A percentile compares a stretch with the other conserved stretches of the same genome.
These are phyloP conservation scores for Lichenostomus cassidix DNA, from an alignment of 2,113 vertebrate genomes.

Conservation along the genomic window DNA sequence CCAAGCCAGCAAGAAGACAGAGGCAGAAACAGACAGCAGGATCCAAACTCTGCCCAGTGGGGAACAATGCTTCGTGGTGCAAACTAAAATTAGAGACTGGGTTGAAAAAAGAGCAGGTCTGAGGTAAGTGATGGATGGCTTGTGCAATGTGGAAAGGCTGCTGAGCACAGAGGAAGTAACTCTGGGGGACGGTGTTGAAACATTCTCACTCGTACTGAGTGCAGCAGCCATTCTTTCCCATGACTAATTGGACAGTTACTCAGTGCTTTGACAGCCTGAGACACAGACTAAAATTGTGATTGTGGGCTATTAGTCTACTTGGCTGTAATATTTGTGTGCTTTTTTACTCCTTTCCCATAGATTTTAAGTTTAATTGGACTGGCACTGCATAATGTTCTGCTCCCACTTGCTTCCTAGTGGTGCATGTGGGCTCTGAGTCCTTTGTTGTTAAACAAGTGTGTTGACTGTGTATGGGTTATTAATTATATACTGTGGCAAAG, in stretches of 20 bases:
- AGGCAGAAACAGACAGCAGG: not conserved
- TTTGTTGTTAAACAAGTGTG: constrained; percentile 30
- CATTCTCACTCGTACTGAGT: not conserved
- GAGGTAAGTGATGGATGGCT: not conserved
- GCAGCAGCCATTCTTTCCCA: constrained; percentile 32
- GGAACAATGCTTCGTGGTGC: not conserved
- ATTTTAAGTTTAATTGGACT: constrained; percentile 61
- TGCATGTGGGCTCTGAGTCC: constrained; percentile 26
- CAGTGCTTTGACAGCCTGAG: constrained; percentile 58
- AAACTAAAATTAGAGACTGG: not conserved
- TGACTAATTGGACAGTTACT: constrained; percentile 67
- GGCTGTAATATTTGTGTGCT: constrained; percentile 57
- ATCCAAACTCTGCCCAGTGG: not conserved
- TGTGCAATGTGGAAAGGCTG: not conserved
- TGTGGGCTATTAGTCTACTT: constrained; percentile 63
- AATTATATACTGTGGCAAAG: not conserved
- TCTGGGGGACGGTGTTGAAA: constrained; percentile 30
- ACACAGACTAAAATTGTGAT: constrained; percentile 52
- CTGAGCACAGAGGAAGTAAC: not conserved
- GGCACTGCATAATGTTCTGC: constrained; percentile 52
- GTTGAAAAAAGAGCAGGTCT: not conserved
- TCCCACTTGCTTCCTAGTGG: constrained; percentile 61
- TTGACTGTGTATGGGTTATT: constrained; percentile 21
- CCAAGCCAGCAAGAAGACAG: not conserved
- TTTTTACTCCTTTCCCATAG: constrained; percentile 51